These are phyloP conservation scores for Ctenopoma kingsleyae DNA, from an alignment of 2,797 vertebrate genomes.

Conservation along the genomic window DNA sequence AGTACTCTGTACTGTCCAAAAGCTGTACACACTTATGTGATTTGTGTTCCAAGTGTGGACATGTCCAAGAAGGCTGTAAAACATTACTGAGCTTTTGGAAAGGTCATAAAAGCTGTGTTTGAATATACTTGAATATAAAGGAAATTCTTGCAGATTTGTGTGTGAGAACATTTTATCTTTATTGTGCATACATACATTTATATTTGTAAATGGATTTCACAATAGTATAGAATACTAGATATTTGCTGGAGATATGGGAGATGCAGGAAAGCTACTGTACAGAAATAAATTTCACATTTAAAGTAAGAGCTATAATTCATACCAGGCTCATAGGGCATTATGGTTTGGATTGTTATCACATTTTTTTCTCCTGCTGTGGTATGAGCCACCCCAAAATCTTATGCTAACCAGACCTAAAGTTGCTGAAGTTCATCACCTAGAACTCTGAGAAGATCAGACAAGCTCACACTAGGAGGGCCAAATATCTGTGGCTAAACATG, in stretches of 20 bases:
- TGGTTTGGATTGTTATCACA: too few species aligned
- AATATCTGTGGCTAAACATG: slow-evolving; percentile 68
- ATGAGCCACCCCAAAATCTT: slow-evolving; percentile 33
- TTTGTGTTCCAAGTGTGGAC: neutral
- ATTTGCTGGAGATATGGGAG: neutral
- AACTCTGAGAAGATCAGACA: slow-evolving; percentile 22
- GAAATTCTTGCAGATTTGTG: too few species aligned
- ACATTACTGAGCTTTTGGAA: neutral
- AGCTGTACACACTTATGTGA: too few species aligned
- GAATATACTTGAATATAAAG: too few species aligned
- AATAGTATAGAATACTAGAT: neutral
- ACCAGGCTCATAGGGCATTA: too few species aligned
- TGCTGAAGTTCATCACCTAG: slow-evolving; percentile 35
- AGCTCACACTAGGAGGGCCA: slow-evolving; percentile 36
- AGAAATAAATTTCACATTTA: neutral
- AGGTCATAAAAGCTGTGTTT: too few species aligned
- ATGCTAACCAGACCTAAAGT: slow-evolving; percentile 23
- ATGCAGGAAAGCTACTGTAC: neutral
- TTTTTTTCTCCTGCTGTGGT: slow-evolving; percentile 8
- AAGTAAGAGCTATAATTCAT: neutral
- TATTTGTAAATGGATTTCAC: neutral
- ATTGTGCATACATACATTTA: too few species aligned
- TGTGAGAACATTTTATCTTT: too few species aligned
- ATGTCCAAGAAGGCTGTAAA: neutral
- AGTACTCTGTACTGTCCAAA: too few species aligned